Conservation (phyloP, 2,113 vertebrate genomes). For the Hylia prasina region DNA sequence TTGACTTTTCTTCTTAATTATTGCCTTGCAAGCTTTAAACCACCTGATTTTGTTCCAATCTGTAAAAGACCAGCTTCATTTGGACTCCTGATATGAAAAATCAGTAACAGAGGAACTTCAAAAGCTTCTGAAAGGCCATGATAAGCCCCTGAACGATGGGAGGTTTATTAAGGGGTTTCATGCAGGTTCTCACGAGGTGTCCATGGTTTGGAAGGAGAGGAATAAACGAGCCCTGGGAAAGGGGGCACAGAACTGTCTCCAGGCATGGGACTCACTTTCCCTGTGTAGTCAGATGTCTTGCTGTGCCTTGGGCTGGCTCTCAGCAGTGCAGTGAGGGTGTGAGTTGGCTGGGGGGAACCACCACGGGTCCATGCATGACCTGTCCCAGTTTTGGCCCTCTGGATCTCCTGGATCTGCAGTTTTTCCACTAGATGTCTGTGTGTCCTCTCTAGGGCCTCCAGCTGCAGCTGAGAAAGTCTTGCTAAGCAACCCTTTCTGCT, state of each 20-base stretch:
- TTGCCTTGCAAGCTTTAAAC: not conserved
- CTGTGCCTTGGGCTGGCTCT: not conserved
- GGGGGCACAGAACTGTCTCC: too few relatives aligned
- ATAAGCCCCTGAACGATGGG: not conserved
- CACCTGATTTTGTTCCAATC: not conserved
- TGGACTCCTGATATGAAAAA: not conserved
- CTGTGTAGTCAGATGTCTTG: not conserved
- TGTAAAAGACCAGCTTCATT: not conserved
- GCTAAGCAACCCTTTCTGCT: not conserved
- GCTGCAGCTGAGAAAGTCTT: not conserved
- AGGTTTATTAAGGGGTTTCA: not conserved
- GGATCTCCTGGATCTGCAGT: not conserved
- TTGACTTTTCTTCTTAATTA: not conserved
- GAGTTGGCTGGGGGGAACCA: not conserved
- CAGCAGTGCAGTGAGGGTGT: not conserved
- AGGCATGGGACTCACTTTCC: rapidly evolving
- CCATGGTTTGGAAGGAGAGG: not conserved
- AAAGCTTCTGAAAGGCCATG: not conserved
- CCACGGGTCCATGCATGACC: rapidly evolving
- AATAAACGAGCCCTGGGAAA: not conserved
- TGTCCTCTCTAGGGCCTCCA: not conserved
- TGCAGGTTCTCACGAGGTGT: rapidly evolving
- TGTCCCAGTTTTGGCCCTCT: not conserved
- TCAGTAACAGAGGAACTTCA: not conserved
- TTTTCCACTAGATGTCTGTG: not conserved